Base-by-base conservation (phyloP, 2,888 invertebrate genomes). In the Dascillus cervinus region DNA sequence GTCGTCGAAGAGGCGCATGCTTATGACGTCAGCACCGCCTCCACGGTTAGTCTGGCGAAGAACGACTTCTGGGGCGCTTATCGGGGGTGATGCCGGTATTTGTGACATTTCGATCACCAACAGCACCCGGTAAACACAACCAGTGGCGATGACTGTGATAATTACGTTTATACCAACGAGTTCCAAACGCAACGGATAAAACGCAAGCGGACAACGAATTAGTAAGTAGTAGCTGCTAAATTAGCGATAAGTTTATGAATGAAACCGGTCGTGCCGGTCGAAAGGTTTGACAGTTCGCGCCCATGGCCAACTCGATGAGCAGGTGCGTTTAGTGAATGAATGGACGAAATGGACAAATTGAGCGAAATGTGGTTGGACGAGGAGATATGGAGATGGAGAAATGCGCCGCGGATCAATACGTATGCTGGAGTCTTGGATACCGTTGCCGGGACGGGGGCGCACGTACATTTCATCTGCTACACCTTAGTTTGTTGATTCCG, bases 11-110 rank as follows among this genome's bases (percentile, higher is more conserved):
- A 36, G 28, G 43, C 47, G 49, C 49, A 46, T 44, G 49, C 41
- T 27, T 43, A 44, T 60, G 58, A 60, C 60, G 60, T 60, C 60
- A 60, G 58, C 46, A 50, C 53, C 55, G 56, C 58, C 58, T 58
- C 60, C 60, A 58, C 58, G 53, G 52, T 56, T 53, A 58, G 58
- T 59, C 54, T 54, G 54, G 52, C 46, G 44, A 48, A 42, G 52
- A 50, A 51, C 52, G 55, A 57, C 54, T 53, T 46, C 46, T 49
- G 45, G 52, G 53, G 49, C 48, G 46, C 44, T 51, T 45, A 50
- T 43, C 46, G 47, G 49, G 52, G 49, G 46, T 50, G 49, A 42
- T 46, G 44, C 42, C 49, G 47, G 50, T 44, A 8, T 48, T 43
- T 46, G 48, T 33, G 34, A 39, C 21, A 34, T 31, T 38, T 32